A percentile compares a stretch with the other conserved stretches of the same genome.
Conservation (phyloP, 2,797 vertebrate genomes). For the Hippocampus kuda region DNA sequence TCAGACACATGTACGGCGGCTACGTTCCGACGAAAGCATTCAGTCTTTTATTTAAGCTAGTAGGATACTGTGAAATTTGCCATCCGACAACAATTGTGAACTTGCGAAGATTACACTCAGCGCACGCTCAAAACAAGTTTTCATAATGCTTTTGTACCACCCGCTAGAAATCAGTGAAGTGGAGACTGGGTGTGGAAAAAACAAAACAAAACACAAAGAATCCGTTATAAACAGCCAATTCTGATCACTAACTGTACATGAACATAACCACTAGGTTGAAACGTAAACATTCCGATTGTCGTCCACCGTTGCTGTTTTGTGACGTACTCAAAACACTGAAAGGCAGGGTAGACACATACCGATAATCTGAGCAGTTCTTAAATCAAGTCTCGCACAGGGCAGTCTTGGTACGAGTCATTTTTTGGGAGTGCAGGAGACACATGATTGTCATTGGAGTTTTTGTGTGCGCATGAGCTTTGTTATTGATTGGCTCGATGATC, state of each 20-base stretch:
- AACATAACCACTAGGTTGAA: too few species aligned
- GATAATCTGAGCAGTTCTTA: background rate
- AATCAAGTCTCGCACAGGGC: background rate
- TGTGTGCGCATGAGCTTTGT: background rate
- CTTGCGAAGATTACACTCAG: background rate
- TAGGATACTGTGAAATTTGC: conserved; percentile 8
- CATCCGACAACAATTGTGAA: background rate
- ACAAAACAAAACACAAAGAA: background rate
- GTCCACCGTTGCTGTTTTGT: background rate
- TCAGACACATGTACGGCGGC: background rate
- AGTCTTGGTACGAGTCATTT: background rate
- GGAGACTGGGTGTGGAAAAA: background rate
- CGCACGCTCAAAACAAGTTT: background rate
- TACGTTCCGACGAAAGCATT: background rate
- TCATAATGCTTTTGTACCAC: conserved; percentile 1
- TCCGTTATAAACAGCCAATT: background rate
- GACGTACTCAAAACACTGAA: background rate
- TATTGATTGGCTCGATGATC: background rate
- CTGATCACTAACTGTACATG: too few species aligned
- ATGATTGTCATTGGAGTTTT: too few species aligned
- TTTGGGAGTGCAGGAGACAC: background rate
- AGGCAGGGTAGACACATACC: background rate
- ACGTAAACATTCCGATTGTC: too few species aligned
- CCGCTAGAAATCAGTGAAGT: background rate
- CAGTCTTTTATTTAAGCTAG: conserved; percentile 23